Evolutionary conservation across 2,113 vertebrate genomes (phyloP).

Genomic region (Ptyas mucosa): DNA sequence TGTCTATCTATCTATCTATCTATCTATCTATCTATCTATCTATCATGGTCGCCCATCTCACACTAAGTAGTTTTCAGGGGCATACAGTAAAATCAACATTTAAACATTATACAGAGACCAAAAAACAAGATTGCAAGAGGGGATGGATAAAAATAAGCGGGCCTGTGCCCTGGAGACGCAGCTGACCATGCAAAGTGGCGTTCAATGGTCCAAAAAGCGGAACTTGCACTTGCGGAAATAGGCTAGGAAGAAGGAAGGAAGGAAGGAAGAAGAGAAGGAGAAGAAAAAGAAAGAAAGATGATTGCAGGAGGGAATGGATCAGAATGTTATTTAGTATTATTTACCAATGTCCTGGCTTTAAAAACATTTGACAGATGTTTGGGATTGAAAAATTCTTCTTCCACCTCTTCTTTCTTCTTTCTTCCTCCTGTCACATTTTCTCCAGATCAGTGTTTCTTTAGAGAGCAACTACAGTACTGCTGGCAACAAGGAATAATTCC

Average conservation of each 20-base stretch:
- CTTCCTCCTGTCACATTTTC: background rate
- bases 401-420: too few species aligned
- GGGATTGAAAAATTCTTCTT: background rate
- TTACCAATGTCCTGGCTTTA: background rate
- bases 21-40: too few species aligned
- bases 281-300: too few species aligned
- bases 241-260: too few species aligned
- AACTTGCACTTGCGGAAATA: too few species aligned
- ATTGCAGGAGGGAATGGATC: background rate
- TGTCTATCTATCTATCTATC: background rate
- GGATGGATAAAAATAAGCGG: background rate
- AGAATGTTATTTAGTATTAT: background rate
- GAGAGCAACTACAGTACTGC: background rate
- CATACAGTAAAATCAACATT: background rate
- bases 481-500: background rate
- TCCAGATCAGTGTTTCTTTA: background rate
- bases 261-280: too few species aligned
- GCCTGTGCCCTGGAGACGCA: too few species aligned
- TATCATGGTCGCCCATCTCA: background rate
- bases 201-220: too few species aligned
- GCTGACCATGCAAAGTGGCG: too few species aligned
- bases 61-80: background rate
- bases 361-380: background rate
- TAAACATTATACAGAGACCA: background rate
- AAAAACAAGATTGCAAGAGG: background rate